These are phyloP conservation scores for Scopus umbretta DNA, from an alignment of 2,113 vertebrate genomes.

Conservation along the genomic window DNA sequence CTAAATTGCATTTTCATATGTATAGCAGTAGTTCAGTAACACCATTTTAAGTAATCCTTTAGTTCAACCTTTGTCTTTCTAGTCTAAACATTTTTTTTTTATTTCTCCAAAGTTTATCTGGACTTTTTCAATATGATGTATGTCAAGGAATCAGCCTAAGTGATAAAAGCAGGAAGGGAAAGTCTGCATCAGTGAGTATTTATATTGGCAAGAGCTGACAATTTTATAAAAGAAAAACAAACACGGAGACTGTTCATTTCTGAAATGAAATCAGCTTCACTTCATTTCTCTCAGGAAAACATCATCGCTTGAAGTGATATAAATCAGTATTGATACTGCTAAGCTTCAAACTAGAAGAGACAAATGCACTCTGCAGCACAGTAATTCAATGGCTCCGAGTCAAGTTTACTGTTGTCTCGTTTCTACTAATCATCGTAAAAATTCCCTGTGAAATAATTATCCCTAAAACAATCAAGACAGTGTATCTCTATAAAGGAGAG, in stretches of 20 bases:
- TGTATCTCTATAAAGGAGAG: constrained; percentile 75
- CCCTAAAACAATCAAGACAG: constrained; percentile 83
- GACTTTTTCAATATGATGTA: constrained; percentile 65
- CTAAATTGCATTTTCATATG: constrained; percentile 27
- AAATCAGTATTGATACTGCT: constrained; percentile 66
- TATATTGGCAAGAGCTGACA: constrained; percentile 77
- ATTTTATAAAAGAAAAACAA: constrained; percentile 74
- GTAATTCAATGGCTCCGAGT: constrained; percentile 60
- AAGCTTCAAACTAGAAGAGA: constrained; percentile 45
- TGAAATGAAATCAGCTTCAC: constrained; percentile 67
- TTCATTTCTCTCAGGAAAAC: constrained; percentile 67
- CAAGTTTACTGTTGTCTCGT: constrained; percentile 73
- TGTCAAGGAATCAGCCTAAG: constrained; percentile 60
- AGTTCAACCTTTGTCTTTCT: constrained; percentile 53
- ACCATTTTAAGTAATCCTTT: constrained; percentile 44
- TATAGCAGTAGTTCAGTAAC: constrained; percentile 27
- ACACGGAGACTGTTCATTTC: constrained; percentile 71
- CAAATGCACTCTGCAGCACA: constrained; percentile 54
- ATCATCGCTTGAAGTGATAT: constrained; percentile 60
- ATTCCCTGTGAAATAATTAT: constrained; percentile 75
- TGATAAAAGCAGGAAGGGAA: constrained; percentile 74
- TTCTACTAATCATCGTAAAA: constrained; percentile 76
- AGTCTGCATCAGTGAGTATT: constrained; percentile 77
- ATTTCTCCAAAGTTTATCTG: constrained; percentile 63
- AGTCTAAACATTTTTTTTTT: constrained; percentile 66